Base-by-base conservation (phyloP, 2,888 invertebrate species). In the Tineola bisselliella region DNA sequence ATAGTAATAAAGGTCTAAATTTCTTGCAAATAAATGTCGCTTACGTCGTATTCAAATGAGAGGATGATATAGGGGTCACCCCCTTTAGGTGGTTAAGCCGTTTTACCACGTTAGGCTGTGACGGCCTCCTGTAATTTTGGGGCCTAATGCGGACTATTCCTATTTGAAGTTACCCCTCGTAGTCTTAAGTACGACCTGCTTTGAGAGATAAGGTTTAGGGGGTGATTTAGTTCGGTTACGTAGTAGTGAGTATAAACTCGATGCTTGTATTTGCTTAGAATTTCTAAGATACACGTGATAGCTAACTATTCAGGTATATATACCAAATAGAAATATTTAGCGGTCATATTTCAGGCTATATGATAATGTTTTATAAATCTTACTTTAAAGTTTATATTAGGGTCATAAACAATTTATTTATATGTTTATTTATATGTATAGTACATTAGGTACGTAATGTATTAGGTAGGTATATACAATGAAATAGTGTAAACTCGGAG, bases 131-230 rank as follows among this genome's bases (percentile, higher is more conserved):
- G 84, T 84, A 86, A 86, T 86, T 86, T 83, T 78, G 84, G 79
- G 73, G 77, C 81, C 84, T 87, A 86, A 87, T 87, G 84, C 84
- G 83, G 84, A 81, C 87, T 83, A 86, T 84, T 84, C 83, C 86
- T 86, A 86, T 86, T 86, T 84, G 77, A 79, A 84, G 78, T 74
- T 77, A 81, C 84, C 84, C 79, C 79, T 75, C 74, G 70, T 72
- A 77, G 70, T 76, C 81, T 83, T 82, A 84, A 79, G 75, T 77
- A 75, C 75, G 74, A 80, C 77, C 81, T 83, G 84, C 73, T 76
- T 74, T 72, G 70, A 63, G 73, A 83, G 84, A 84, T 84, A 84
- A 84, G 75, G 67, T 64, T 66, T 58, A 31, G 56, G 13, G 33
- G 58, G 58, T 58, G 58, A 33, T 58, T 58, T 58, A 58, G 58